Percentiles rank a stretch among this genome's conserved stretches.
Evolutionary conservation across 2,113 vertebrate species (phyloP).

Genomic region (Spea bombifrons): DNA sequence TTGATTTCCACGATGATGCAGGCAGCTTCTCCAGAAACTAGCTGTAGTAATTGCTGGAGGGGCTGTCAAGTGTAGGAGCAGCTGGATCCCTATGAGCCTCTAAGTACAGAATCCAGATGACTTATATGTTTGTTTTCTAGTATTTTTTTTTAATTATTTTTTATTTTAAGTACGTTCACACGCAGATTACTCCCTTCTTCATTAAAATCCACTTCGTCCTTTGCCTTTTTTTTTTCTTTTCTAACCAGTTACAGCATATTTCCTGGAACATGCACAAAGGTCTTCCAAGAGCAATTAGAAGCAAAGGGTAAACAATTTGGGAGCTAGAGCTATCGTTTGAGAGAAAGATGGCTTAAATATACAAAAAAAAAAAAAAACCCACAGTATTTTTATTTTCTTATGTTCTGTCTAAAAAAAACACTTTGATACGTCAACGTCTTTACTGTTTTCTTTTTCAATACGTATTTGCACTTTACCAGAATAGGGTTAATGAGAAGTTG

Average conservation of each 20-base stretch:
- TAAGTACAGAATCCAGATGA: not conserved
- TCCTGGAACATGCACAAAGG: slow-evolving; percentile 24
- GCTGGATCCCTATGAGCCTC: not conserved
- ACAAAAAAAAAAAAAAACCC: too few relatives aligned
- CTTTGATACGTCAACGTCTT: too few relatives aligned
- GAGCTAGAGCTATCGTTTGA: too few relatives aligned
- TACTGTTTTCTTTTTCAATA: too few relatives aligned
- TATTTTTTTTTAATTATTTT: slow-evolving; percentile 5
- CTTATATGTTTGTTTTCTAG: slow-evolving; percentile 18
- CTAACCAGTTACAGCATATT: not conserved
- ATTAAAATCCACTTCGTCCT: slow-evolving; percentile 18
- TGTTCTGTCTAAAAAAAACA: too few relatives aligned
- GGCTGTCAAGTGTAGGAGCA: slow-evolving; percentile 22
- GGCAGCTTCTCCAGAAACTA: slow-evolving; percentile 45
- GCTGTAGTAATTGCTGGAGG: slow-evolving; percentile 54
- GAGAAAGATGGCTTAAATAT: too few relatives aligned
- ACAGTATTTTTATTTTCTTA: too few relatives aligned
- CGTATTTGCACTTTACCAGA: too few relatives aligned
- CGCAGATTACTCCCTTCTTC: slow-evolving; percentile 30
- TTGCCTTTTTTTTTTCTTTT: not conserved
- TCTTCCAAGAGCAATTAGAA: not conserved
- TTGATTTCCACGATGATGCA: too few relatives aligned
- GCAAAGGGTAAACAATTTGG: not conserved
- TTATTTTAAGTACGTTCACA: slow-evolving; percentile 31
- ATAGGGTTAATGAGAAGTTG: too few relatives aligned